Evolutionary conservation across 2,888 invertebrate species (phyloP).

Genomic region (Harpagoxenus sublaevis): DNA sequence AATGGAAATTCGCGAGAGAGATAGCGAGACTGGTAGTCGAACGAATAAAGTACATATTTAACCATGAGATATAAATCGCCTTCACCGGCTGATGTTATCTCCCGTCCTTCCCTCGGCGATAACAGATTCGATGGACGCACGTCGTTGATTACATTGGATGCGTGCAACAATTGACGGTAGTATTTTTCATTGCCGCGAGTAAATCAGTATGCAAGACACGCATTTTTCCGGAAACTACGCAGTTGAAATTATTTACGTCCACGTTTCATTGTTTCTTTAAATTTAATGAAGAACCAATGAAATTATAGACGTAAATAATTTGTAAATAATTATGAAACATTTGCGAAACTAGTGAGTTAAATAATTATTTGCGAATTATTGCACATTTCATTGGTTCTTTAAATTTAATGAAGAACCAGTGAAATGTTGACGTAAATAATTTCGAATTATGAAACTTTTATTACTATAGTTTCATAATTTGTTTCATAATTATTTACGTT

Average conservation of each 20-base stretch:
- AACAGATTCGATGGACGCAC: neutral
- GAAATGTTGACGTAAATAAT: too few species aligned
- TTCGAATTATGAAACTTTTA: too few species aligned
- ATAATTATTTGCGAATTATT: too few species aligned
- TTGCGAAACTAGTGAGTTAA: too few species aligned
- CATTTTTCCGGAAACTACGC: neutral
- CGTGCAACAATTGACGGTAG: neutral
- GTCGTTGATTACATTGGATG: neutral
- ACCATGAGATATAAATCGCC: constrained; percentile 26
- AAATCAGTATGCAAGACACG: neutral
- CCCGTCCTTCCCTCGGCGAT: neutral
- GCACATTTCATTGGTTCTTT: too few species aligned
- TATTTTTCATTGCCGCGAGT: neutral
- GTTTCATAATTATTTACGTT: neutral
- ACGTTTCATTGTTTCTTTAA: neutral
- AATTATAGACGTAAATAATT: too few species aligned
- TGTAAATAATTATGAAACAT: too few species aligned
- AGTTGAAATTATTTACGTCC: neutral
- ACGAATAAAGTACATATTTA: neutral
- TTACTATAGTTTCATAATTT: too few species aligned
- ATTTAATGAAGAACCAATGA: too few species aligned
- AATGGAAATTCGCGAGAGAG: neutral
- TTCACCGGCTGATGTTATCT: neutral
- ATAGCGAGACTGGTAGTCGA: neutral
- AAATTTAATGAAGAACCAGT: too few species aligned